phyloP scores from a whole-genome alignment of 2,113 vertebrate genomes.

The Ellobius talpinus region DNA sequence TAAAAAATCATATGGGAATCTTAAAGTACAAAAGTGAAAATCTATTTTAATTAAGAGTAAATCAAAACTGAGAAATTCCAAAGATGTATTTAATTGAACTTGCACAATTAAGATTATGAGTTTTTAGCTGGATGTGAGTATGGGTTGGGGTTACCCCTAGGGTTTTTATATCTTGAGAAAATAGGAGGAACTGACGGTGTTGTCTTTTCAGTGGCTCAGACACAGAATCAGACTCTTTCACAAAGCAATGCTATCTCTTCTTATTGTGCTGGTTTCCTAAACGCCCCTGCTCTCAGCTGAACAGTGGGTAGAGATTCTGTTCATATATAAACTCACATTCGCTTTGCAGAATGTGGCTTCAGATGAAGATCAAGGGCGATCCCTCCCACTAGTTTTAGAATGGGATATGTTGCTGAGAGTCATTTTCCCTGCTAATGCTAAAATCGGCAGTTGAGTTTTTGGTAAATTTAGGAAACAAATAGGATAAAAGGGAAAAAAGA shows the following conservation, averaged over 20 bases:
- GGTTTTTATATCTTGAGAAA: slow-evolving; percentile 36
- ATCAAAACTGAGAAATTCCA: slow-evolving; percentile 29
- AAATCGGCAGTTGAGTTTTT: slow-evolving; percentile 43
- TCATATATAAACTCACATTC: neutral
- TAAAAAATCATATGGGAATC: neutral
- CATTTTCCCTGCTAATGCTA: slow-evolving; percentile 5
- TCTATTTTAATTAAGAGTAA: slow-evolving; percentile 36
- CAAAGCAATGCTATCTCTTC: neutral
- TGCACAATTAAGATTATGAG: slow-evolving; percentile 33
- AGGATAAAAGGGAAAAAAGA: slow-evolving; percentile 35
- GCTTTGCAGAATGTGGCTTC: slow-evolving; percentile 23
- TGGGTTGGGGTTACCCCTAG: slow-evolving; percentile 6
- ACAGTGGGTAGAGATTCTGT: neutral
- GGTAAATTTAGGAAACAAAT: slow-evolving; percentile 36
- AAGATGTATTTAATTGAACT: slow-evolving; percentile 31
- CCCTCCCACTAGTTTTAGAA: slow-evolving; percentile 44
- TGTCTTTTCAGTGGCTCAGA: slow-evolving; percentile 27
- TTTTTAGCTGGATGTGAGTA: slow-evolving; percentile 16
- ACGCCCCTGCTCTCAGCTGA: neutral
- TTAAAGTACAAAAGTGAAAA: slow-evolving; percentile 44
- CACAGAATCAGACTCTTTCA: neutral
- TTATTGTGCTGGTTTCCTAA: neutral
- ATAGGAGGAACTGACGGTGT: slow-evolving; percentile 29
- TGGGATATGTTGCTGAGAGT: slow-evolving; percentile 1
- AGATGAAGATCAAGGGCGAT: slow-evolving; percentile 50